A percentile compares a stretch with the other conserved stretches of the same genome.
phyloP scores from a whole-genome alignment of 35 echinoderm and acorn worm species.

The Eucidaris tribuloides region DNA sequence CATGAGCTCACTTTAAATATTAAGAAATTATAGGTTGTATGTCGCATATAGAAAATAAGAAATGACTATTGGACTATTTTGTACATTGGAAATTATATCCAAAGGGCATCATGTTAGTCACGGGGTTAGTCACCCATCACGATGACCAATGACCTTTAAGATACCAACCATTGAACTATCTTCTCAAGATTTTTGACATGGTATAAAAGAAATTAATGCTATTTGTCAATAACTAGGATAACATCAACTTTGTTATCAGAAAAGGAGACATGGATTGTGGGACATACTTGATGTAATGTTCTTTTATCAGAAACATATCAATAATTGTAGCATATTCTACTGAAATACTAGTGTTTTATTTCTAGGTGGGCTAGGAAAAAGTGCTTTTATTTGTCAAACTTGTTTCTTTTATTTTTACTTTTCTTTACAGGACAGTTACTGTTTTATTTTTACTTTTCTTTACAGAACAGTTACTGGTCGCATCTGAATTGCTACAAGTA shows the following conservation, averaged over 20 bases:
- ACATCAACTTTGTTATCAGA: too few species aligned
- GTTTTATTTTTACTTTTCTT: slow-evolving; percentile 35
- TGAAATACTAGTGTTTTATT: background rate
- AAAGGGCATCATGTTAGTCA: background rate
- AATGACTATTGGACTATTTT: background rate
- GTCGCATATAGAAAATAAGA: background rate
- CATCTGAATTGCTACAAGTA: slow-evolving; percentile 80
- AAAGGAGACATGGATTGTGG: too few species aligned
- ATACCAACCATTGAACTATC: background rate
- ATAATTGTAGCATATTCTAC: too few species aligned
- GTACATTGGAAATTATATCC: background rate
- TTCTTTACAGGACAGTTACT: slow-evolving; percentile 71
- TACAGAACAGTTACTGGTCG: slow-evolving; percentile 80
- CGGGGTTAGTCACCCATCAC: background rate
- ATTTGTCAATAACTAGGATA: background rate
- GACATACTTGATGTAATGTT: too few species aligned
- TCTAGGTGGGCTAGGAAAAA: background rate
- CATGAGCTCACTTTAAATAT: too few species aligned
- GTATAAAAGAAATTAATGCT: background rate
- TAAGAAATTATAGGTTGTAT: too few species aligned
- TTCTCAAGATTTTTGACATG: background rate
- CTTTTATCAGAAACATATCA: too few species aligned
- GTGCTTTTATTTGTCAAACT: background rate
- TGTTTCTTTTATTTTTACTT: background rate
- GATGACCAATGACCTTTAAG: too few species aligned